Conservation (phyloP, 2,797 vertebrate genomes). For the Poecilia wingei region DNA sequence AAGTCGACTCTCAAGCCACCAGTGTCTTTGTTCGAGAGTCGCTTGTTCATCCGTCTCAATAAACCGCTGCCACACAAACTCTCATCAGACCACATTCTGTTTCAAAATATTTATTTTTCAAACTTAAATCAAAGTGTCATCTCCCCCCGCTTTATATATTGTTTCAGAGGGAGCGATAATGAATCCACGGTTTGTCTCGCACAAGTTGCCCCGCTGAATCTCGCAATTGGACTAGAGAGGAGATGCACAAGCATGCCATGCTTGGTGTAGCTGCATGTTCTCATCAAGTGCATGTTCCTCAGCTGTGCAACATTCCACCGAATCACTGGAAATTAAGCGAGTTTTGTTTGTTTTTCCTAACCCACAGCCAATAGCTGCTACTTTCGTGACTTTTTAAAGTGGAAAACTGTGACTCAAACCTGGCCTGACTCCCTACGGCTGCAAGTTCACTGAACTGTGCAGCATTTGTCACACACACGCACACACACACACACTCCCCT, state of each 20-base stretch:
- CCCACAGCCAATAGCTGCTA: slow-evolving; percentile 22
- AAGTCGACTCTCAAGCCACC: neutral
- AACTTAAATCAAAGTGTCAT: slow-evolving; percentile 58
- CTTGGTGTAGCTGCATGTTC: slow-evolving; percentile 62
- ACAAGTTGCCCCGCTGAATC: slow-evolving; percentile 49
- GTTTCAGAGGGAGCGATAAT: slow-evolving; percentile 38
- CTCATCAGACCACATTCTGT: slow-evolving; percentile 26
- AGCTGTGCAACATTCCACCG: slow-evolving; percentile 25
- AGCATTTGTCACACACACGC: slow-evolving; percentile 47
- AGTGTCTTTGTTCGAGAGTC: neutral
- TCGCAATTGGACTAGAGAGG: slow-evolving; percentile 47
- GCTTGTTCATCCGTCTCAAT: neutral
- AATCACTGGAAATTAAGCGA: slow-evolving; percentile 18
- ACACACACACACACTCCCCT: slow-evolving; percentile 22
- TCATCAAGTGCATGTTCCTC: slow-evolving; percentile 55
- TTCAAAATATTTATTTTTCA: slow-evolving; percentile 66
- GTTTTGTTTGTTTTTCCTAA: slow-evolving; percentile 12
- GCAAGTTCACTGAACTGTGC: slow-evolving; percentile 52
- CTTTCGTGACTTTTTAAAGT: slow-evolving; percentile 44
- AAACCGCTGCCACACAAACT: slow-evolving; percentile 21
- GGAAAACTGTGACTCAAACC: slow-evolving; percentile 61
- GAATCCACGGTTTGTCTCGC: slow-evolving; percentile 35
- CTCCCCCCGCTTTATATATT: slow-evolving; percentile 41
- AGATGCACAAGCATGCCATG: slow-evolving; percentile 45
- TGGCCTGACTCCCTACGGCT: slow-evolving; percentile 38